A percentile compares a stretch with the other conserved stretches of the same genome.
These are phyloP conservation scores for Dolichotis patagonum DNA, from an alignment of 2,113 vertebrate genomes.

Conservation along the genomic window DNA sequence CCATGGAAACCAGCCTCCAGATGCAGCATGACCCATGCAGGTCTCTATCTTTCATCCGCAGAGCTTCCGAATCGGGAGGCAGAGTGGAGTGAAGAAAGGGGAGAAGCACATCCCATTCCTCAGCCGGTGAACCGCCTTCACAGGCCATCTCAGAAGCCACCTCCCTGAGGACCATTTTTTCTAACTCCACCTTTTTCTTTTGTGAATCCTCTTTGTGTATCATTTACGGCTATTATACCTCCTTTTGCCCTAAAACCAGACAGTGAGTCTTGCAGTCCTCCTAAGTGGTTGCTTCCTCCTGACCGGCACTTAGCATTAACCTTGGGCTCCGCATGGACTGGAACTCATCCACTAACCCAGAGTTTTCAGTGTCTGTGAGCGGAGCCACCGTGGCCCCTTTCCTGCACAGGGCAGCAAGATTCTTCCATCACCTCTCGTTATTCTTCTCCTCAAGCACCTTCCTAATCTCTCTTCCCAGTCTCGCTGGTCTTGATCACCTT, in stretches of 20 bases:
- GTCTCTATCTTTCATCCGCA: not conserved
- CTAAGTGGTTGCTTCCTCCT: not conserved
- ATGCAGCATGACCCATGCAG: not conserved
- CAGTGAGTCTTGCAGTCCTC: not conserved
- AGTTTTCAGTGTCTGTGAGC: not conserved
- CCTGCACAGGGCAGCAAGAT: rapidly evolving
- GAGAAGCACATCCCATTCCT: not conserved
- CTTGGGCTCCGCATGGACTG: not conserved
- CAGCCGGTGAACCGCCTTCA: not conserved
- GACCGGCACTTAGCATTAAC: not conserved
- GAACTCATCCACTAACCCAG: not conserved
- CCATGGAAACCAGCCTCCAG: slow-evolving; percentile 78
- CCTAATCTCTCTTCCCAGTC: not conserved
- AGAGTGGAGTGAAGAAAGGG: not conserved
- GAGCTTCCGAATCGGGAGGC: slow-evolving; percentile 26
- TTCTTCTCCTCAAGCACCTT: not conserved
- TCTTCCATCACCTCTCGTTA: not conserved
- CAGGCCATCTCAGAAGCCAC: not conserved
- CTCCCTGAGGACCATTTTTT: not conserved
- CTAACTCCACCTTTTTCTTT: not conserved
- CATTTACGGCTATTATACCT: not conserved
- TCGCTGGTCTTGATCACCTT: not conserved
- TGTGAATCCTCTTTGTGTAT: slow-evolving; percentile 1
- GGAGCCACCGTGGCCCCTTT: not conserved
- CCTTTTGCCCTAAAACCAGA: not conserved